Conservation (phyloP, 2,888 invertebrate genomes). For the Germaria angustata region DNA sequence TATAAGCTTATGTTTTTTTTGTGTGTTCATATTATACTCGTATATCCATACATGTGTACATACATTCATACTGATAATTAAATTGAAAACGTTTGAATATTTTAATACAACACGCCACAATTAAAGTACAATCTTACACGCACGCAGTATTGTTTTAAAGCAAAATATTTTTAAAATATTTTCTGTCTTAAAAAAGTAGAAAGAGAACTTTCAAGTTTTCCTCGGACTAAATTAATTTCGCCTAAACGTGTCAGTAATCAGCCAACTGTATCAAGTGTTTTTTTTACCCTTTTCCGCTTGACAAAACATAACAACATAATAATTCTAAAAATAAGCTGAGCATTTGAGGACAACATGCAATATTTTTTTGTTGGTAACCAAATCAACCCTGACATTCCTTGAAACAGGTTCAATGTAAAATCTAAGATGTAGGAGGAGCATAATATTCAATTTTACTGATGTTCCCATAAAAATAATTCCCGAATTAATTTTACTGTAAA, state of each 20-base stretch:
- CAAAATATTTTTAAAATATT: not conserved
- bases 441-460: not conserved
- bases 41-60: not conserved
- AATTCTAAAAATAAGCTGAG: conserved; percentile 13
- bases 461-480: no score
- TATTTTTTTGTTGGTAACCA: conserved; percentile 21
- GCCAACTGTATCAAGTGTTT: conserved; percentile 52
- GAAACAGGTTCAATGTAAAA: not conserved
- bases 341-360: conserved; percentile 20
- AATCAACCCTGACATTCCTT: conserved; percentile 36
- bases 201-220: not conserved
- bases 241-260: conserved; percentile 45
- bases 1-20: not conserved
- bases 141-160: conserved; percentile 27
- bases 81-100: conserved; percentile 7
- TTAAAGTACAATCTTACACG: conserved; percentile 51
- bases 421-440: not conserved
- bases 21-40: no score
- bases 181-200: not conserved
- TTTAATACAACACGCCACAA: conserved; percentile 33
- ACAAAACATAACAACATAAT: conserved; percentile 48
- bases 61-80: not conserved
- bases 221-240: conserved; percentile 12
- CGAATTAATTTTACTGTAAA: no score
- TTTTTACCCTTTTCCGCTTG: conserved; percentile 48